Conservation (phyloP, 53 echinoderm and acorn worm genomes). For the Hippasteria phrygiana region DNA sequence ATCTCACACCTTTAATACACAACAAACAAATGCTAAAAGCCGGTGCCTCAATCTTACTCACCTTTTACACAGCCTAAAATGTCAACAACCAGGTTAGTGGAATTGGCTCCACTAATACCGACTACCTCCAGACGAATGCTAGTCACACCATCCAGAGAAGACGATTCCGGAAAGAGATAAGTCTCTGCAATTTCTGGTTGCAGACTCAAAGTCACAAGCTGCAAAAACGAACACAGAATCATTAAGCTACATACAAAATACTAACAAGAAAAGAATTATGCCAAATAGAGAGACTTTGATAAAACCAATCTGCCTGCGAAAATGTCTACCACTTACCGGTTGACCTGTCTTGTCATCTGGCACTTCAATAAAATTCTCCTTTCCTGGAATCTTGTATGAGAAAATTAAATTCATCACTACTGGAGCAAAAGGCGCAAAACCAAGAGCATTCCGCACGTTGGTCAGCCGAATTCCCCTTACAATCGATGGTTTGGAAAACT, state of each 20-base stretch:
- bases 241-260: neutral
- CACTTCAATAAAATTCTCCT: neutral
- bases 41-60: no score
- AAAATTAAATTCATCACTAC: neutral
- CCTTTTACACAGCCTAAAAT: no score
- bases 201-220: no score
- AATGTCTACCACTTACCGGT: neutral
- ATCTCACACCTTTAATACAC: no score
- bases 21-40: no score
- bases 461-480: neutral
- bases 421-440: neutral
- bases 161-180: no score
- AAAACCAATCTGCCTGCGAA: neutral
- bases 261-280: neutral
- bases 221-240: no score
- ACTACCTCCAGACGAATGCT: no score
- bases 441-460: neutral
- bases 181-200: no score
- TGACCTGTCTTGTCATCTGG: neutral
- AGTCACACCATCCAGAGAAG: no score
- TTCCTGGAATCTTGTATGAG: neutral
- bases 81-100: no score
- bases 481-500: neutral
- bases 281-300: neutral
- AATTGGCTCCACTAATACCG: no score